Percentiles rank a stretch among this genome's conserved stretches.
Evolutionary conservation across 2,113 vertebrate genomes (phyloP).

Genomic region (Leptodactylus fuscus): DNA sequence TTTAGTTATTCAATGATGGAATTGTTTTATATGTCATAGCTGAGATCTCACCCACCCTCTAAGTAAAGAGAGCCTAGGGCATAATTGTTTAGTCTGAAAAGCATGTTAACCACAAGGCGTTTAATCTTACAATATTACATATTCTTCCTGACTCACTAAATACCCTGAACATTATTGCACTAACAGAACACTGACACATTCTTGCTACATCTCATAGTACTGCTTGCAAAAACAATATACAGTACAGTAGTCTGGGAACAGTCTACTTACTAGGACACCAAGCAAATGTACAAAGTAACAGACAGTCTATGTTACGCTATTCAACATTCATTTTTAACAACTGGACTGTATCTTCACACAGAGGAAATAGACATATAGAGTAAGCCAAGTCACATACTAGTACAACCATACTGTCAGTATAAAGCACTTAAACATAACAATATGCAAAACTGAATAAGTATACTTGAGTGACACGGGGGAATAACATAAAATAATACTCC

Average conservation of each 20-base stretch:
- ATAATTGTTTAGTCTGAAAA: slow-evolving; percentile 58
- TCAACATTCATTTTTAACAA: neutral
- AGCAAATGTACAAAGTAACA: slow-evolving; percentile 18
- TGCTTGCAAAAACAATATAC: slow-evolving; percentile 56
- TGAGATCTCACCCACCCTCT: slow-evolving; percentile 50
- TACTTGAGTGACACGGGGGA: neutral
- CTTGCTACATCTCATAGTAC: slow-evolving; percentile 45
- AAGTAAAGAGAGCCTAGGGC: slow-evolving; percentile 42
- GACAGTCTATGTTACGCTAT: neutral
- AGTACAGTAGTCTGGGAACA: slow-evolving; percentile 55
- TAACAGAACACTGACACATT: slow-evolving; percentile 52
- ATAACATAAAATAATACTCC: too few relatives aligned
- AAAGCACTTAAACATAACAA: neutral
- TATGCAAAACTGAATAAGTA: neutral
- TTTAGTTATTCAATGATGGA: slow-evolving; percentile 45
- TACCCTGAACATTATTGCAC: slow-evolving; percentile 37
- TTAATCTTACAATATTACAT: slow-evolving; percentile 58
- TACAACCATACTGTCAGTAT: neutral
- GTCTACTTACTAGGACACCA: slow-evolving; percentile 28
- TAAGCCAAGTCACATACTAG: neutral
- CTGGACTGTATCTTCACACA: neutral
- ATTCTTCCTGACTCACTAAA: slow-evolving; percentile 45
- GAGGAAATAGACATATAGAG: neutral
- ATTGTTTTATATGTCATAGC: slow-evolving; percentile 55
- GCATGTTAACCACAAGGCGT: slow-evolving; percentile 49